Percentiles rank a stretch among this genome's conserved stretches.
Evolutionary conservation across 2,113 vertebrate genomes (phyloP).

Genomic region (Tylochromis polylepis): DNA sequence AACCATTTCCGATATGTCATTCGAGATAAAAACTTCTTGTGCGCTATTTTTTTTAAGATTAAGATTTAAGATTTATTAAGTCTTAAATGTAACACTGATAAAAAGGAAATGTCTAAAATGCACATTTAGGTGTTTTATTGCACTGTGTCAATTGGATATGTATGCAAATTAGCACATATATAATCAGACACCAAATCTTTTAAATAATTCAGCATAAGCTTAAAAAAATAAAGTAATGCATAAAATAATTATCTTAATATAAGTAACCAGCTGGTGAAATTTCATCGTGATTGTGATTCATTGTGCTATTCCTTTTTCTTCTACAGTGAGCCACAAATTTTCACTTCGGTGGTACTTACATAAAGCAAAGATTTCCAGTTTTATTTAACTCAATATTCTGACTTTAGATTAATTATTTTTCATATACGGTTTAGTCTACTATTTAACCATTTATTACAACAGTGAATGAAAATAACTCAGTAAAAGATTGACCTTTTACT

Average conservation of each 20-base stretch:
- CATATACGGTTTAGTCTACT: background rate
- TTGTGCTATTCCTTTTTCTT: background rate
- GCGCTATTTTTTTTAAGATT: background rate
- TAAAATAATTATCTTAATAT: background rate
- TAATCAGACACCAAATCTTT: background rate
- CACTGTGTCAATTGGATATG: background rate
- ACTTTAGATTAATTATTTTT: background rate
- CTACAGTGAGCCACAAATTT: background rate
- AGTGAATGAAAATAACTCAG: background rate
- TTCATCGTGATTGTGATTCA: background rate
- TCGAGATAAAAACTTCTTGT: background rate
- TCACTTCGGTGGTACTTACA: background rate
- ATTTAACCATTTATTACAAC: background rate
- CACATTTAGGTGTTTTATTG: background rate
- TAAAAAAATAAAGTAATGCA: background rate
- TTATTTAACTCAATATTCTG: background rate
- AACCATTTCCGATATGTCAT: rapidly evolving
- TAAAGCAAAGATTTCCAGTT: background rate
- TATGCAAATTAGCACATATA: background rate
- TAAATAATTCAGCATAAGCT: background rate
- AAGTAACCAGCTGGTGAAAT: background rate
- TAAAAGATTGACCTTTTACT: too few species aligned
- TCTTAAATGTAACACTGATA: background rate
- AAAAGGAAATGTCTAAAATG: background rate
- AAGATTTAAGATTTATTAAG: background rate